These are phyloP conservation scores for Nasonia vitripennis DNA, from an alignment of 1,140 invertebrate genomes.

Conservation along the genomic window DNA sequence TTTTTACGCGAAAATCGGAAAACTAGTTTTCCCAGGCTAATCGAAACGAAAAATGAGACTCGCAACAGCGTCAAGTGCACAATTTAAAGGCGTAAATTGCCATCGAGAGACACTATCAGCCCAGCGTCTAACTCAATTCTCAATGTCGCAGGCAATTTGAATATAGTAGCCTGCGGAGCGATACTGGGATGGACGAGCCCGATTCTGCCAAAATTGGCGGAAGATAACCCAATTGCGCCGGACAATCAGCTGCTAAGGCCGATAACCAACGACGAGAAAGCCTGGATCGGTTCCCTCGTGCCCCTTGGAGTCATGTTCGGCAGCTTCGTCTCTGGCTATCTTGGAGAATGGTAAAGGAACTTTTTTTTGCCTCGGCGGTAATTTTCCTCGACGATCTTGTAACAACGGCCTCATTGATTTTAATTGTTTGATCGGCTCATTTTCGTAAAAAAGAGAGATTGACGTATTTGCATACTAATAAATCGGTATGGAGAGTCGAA, in stretches of 20 bases:
- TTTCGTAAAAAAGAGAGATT: too few relatives aligned
- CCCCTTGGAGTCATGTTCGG: constrained; percentile 85
- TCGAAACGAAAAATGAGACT: too few relatives aligned
- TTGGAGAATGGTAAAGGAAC: constrained; percentile 40
- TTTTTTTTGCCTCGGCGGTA: too few relatives aligned
- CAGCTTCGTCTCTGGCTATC: constrained; percentile 57
- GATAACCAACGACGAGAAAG: constrained; percentile 75
- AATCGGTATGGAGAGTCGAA: too few relatives aligned
- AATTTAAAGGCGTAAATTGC: not conserved
- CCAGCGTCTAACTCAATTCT: constrained; percentile 22
- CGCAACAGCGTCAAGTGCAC: not conserved
- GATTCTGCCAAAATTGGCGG: constrained; percentile 76
- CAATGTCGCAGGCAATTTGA: constrained; percentile 78
- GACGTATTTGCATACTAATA: too few relatives aligned
- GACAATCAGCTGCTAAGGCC: constrained; percentile 71
- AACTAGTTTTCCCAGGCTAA: too few relatives aligned
- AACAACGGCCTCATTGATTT: too few relatives aligned
- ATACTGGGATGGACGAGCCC: constrained; percentile 84
- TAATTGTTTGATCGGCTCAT: too few relatives aligned
- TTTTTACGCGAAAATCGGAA: too few relatives aligned
- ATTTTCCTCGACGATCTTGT: too few relatives aligned
- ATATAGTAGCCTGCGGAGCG: constrained; percentile 78
- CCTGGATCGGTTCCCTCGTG: constrained; percentile 87
- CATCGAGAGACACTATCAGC: not conserved
- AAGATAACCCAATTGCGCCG: constrained; percentile 64